Evolutionary conservation across 2,888 invertebrate species (phyloP).

Genomic region (Odontocerum albicorne): DNA sequence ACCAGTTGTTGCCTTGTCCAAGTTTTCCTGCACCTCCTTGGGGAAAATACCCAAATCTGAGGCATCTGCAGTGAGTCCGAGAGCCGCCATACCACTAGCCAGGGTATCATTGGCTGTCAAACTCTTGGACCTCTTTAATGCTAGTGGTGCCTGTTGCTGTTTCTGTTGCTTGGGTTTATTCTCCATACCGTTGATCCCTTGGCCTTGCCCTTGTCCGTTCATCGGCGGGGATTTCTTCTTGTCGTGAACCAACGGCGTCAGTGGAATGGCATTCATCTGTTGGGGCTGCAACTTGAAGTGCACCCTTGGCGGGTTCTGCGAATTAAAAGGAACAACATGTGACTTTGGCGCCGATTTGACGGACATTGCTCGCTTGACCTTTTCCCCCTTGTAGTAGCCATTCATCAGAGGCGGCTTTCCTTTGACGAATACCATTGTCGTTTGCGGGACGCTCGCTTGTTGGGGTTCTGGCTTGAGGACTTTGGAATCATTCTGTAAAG

Average conservation of each 20-base stretch:
- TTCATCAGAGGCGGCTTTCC: too few relatives aligned
- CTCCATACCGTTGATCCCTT: conserved; percentile 9
- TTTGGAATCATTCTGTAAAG: too few relatives aligned
- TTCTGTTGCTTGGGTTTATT: conserved; percentile 40
- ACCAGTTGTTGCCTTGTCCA: conserved; percentile 76
- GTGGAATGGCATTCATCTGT: conserved; percentile 40
- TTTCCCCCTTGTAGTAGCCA: too few relatives aligned
- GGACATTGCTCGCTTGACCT: too few relatives aligned
- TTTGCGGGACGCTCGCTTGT: too few relatives aligned
- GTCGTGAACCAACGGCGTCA: conserved; percentile 40
- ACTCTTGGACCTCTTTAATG: conserved; percentile 79
- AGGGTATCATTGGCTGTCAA: conserved; percentile 75
- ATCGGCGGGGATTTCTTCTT: conserved; percentile 53
- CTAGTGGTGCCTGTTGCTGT: conserved; percentile 44
- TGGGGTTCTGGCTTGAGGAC: too few relatives aligned
- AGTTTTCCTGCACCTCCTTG: conserved; percentile 69
- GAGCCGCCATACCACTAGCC: conserved; percentile 67
- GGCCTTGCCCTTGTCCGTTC: conserved; percentile 1
- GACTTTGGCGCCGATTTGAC: too few relatives aligned
- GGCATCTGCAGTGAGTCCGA: conserved; percentile 69
- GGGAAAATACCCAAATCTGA: conserved; percentile 77
- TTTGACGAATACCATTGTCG: too few relatives aligned
- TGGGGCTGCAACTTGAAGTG: conserved; percentile 60
- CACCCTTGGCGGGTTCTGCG: conserved; percentile 58
- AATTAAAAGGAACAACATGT: too few relatives aligned